These are phyloP conservation scores for Hippocampus guttulatus DNA, from an alignment of 2,113 vertebrate species.

Conservation along the genomic window DNA sequence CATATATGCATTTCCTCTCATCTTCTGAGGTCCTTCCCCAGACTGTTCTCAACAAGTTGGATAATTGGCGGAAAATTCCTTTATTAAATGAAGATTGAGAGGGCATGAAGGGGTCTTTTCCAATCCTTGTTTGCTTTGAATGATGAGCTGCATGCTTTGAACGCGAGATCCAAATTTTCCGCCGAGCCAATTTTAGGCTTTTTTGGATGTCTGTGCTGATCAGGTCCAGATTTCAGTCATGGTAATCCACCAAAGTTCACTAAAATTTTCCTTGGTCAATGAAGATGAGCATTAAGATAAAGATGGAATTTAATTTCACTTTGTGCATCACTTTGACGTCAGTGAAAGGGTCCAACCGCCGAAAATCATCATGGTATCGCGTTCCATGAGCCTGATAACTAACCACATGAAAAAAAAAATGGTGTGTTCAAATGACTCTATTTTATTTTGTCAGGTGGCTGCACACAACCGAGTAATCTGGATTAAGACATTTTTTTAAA, in stretches of 20 bases:
- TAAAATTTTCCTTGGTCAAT: neutral
- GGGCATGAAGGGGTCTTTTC: neutral
- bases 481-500: too few species aligned
- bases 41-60: neutral
- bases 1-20: neutral
- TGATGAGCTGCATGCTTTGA: neutral
- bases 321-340: neutral
- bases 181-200: neutral
- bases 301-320: neutral
- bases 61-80: neutral
- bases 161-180: neutral
- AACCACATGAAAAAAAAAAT: too few species aligned
- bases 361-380: too few species aligned
- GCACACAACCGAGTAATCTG: too few species aligned
- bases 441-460: too few species aligned
- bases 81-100: neutral
- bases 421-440: too few species aligned
- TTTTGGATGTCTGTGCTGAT: neutral
- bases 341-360: neutral
- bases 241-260: neutral
- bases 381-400: too few species aligned
- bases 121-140: neutral
- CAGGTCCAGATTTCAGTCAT: neutral
- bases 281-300: neutral
- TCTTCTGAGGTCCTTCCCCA: neutral